Evolutionary conservation across 2,888 invertebrate genomes (phyloP).

Genomic region (Elgonia sp.): DNA sequence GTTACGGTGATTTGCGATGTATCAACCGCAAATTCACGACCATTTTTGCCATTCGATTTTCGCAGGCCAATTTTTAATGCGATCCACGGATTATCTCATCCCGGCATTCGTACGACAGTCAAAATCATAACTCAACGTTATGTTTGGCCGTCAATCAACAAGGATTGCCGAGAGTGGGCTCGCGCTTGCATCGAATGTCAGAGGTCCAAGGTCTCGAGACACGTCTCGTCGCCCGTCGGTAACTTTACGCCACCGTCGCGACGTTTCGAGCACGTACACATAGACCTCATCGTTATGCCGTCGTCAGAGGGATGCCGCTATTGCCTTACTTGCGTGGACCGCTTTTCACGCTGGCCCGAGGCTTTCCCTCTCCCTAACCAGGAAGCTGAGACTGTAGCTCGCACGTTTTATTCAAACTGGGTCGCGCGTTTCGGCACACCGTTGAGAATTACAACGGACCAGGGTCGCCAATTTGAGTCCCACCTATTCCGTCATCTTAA

Average conservation of each 20-base stretch:
- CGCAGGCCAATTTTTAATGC: not conserved
- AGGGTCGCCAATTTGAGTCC: slow-evolving; percentile 79
- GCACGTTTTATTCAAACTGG: slow-evolving; percentile 69
- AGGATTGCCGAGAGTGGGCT: not conserved
- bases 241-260: not conserved
- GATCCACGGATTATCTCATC: slow-evolving; percentile 10
- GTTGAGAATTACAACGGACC: slow-evolving; percentile 77
- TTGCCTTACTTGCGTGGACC: slow-evolving; percentile 83
- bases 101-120: not conserved
- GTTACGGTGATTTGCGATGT: not conserved
- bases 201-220: not conserved
- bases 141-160: slow-evolving; percentile 12
- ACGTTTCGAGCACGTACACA: not conserved
- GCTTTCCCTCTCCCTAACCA: slow-evolving; percentile 46
- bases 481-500: not conserved
- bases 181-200: not conserved
- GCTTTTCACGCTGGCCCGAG: slow-evolving; percentile 79
- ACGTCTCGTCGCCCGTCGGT: not conserved
- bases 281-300: slow-evolving; percentile 79
- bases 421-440: slow-evolving; percentile 76
- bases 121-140: slow-evolving; percentile 1
- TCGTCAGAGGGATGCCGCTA: slow-evolving; percentile 76
- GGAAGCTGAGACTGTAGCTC: slow-evolving; percentile 75
- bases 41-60: not conserved
- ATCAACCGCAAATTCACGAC: not conserved